Evolutionary conservation across 1,140 invertebrate genomes (phyloP).

Genomic region (Diploscapter pachys): DNA sequence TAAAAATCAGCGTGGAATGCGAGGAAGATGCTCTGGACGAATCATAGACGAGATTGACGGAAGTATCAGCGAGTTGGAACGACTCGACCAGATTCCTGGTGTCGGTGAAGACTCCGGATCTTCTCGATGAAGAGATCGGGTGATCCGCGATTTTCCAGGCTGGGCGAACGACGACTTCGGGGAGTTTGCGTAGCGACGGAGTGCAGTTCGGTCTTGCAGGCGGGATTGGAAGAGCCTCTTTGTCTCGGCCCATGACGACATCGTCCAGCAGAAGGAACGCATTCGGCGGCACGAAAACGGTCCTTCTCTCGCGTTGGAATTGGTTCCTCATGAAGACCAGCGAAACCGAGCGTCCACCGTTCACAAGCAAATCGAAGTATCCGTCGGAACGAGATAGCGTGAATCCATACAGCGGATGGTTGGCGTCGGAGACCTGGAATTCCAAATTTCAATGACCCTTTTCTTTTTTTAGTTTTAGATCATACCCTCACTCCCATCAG

Average conservation of each 20-base stretch:
- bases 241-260: neutral
- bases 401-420: constrained; percentile 78
- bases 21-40: constrained; percentile 29
- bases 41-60: constrained; percentile 33
- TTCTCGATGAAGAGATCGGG: too few relatives aligned
- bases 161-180: too few relatives aligned
- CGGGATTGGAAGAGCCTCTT: neutral
- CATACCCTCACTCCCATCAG: constrained; percentile 77
- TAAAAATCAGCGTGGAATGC: constrained; percentile 30
- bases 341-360: constrained; percentile 90
- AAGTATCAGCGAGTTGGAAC: constrained; percentile 37
- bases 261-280: constrained; percentile 1
- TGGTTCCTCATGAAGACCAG: constrained; percentile 60
- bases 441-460: neutral
- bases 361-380: constrained; percentile 87
- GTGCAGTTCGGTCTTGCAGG: constrained; percentile 8
- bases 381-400: constrained; percentile 68
- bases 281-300: constrained; percentile 4
- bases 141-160: too few relatives aligned
- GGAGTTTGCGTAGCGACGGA: neutral
- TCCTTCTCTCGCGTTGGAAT: constrained; percentile 76
- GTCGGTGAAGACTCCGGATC: constrained; percentile 13
- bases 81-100: constrained; percentile 34
- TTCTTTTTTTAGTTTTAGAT: neutral
- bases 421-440: constrained; percentile 76